Conservation (phyloP, 2,888 invertebrate genomes). For the Graphium colonna region DNA sequence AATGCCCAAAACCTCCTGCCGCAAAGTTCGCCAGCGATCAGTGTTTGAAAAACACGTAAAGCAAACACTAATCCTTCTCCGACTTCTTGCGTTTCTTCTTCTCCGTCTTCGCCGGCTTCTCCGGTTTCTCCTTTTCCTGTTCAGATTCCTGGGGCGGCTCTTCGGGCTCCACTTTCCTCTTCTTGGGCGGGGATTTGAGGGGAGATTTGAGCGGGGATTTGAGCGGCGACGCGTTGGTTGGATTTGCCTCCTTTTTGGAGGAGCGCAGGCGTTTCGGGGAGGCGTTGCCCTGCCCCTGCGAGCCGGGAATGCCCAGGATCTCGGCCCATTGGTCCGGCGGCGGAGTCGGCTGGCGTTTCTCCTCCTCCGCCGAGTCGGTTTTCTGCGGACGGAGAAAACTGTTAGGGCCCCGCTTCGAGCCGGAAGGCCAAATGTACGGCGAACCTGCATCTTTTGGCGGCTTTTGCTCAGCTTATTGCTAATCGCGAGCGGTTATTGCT, state of each 20-base stretch:
- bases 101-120: slow-evolving; percentile 40
- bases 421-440: slow-evolving; percentile 17
- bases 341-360: slow-evolving; percentile 66
- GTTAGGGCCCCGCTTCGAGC: not conserved
- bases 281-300: slow-evolving; percentile 49
- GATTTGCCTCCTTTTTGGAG: slow-evolving; percentile 54
- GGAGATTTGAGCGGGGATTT: slow-evolving; percentile 53
- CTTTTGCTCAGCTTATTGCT: too few relatives aligned
- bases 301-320: slow-evolving; percentile 68
- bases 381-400: slow-evolving; percentile 36
- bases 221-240: slow-evolving; percentile 41
- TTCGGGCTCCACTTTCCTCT: slow-evolving; percentile 46
- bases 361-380: slow-evolving; percentile 47
- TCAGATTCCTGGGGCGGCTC: slow-evolving; percentile 50
- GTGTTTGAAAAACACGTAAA: slow-evolving; percentile 58
- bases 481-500: too few relatives aligned
- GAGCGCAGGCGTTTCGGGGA: slow-evolving; percentile 48
- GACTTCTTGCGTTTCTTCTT: slow-evolving; percentile 58
- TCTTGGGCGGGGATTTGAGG: slow-evolving; percentile 58
- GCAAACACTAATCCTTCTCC: slow-evolving; percentile 72
- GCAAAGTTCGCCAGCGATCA: slow-evolving; percentile 34
- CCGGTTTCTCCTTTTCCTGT: slow-evolving; percentile 40
- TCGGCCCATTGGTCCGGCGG: slow-evolving; percentile 75
- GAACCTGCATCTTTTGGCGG: slow-evolving; percentile 71
- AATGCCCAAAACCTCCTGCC: too few relatives aligned